A percentile compares a stretch with the other conserved stretches of the same genome.
Conservation (phyloP, 2,113 vertebrate genomes). For the Istiophorus platypterus region DNA sequence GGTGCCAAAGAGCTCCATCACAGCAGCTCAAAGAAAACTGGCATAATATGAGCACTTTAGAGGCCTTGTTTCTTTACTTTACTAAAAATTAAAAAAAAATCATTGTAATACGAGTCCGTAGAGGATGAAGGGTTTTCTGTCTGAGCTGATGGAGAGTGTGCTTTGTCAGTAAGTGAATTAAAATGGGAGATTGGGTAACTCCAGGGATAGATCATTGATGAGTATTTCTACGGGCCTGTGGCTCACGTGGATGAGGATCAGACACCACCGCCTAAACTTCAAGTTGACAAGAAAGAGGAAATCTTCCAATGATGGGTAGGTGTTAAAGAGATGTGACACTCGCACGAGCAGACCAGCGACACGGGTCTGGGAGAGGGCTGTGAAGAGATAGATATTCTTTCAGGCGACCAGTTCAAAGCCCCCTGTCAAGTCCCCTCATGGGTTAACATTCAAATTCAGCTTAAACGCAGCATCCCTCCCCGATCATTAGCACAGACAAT, state of each 20-base stretch:
- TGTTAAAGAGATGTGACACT: neutral
- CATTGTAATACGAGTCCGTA: constrained; percentile 1
- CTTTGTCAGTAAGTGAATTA: constrained; percentile 36
- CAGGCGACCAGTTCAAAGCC: neutral
- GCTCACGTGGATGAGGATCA: constrained; percentile 23
- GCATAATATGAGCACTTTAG: neutral
- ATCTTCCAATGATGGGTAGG: neutral
- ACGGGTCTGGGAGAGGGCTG: neutral
- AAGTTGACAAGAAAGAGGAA: constrained; percentile 11
- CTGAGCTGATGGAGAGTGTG: constrained; percentile 22
- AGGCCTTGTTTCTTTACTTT: neutral
- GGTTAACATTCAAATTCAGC: constrained; percentile 41
- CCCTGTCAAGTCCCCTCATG: neutral
- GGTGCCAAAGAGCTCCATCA: neutral
- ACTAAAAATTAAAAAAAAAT: too few species aligned
- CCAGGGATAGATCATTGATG: constrained; percentile 38
- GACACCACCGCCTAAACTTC: neutral
- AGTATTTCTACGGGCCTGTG: constrained; percentile 37
- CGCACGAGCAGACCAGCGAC: neutral
- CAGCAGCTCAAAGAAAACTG: constrained; percentile 4
- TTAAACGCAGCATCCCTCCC: constrained; percentile 36
- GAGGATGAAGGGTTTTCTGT: neutral
- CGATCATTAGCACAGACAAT: constrained; percentile 71
- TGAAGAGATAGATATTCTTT: constrained; percentile 9
- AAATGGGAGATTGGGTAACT: constrained; percentile 25